Evolutionary conservation across 1,140 invertebrate genomes (phyloP), one percentile per base, ranked within the genome.

Genomic region (Drosophila sechellia): DNA sequence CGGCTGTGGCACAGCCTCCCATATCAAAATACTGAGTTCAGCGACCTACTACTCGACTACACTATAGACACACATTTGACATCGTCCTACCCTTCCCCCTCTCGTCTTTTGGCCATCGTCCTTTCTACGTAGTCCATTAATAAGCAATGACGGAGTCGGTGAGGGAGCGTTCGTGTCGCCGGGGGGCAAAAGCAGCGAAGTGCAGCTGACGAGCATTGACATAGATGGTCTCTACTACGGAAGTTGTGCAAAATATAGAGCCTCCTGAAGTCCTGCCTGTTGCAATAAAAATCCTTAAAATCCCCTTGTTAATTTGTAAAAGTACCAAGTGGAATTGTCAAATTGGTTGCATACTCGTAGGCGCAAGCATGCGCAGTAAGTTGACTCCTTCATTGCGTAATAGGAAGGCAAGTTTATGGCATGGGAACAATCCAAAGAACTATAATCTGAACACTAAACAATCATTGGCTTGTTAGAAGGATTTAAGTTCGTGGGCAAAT

Each of bases 31-130:
- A 4, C 20, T 4, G 55, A 58, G 80, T 79, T 85, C 81, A 85
- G 54, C 78, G 80, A 77, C 81, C 80, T 68, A 69, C 57, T 78
- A 43, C 43, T 58, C 42, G 54, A 58, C 64, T 79, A 57, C 61
- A 39, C 48, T 66, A 50, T 56, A 69, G 63, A 63, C 50, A 64
- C 48, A 77, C 49, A 53, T 68, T 57, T 65, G 10, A 37, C 55
- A 39, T 22, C 22, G n/a, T 22, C 10, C 22, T 34, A 10, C 6
- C 31, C 6, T 3, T 31, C 8, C 25, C 15, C 15, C 10, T 13
- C 37, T 39, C 35, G 37, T 5, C n/a, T 17, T 6, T 42, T 8
- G 40, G 2, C 42, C 42, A 20, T 8, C 13, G 17, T 37, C 25
- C 46, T 46, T 46, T 52, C 39, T 50, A 35, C 46, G 20, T 43